Base-by-base conservation (phyloP, 2,113 vertebrate species). In the Chiloscyllium plagiosum region DNA sequence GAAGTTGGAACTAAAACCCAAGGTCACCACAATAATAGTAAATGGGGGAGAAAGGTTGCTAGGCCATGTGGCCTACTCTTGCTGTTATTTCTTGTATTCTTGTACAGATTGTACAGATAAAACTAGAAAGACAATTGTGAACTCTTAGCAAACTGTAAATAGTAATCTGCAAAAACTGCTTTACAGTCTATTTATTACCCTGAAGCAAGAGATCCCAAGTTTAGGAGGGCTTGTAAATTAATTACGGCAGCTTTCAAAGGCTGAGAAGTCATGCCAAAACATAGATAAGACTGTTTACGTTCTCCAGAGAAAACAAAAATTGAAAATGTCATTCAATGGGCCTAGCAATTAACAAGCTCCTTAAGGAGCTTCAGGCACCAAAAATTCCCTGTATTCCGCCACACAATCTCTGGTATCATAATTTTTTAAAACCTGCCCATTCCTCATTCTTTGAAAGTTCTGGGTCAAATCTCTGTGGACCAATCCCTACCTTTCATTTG, bases 401-500 rank as follows among this genome's bases (percentile, higher is more conserved):
- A 76, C 29, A 76, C 72, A 10, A 33, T 7, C 29, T 76, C 24
- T 33, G 3, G 72, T 26, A 33, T 26, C 72, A 76, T 33, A 10
- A 33, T n/a, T 76, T 47, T 33, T 76, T 1, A 76, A 76, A 33
- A 33, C 29, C 26, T 33, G 72, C 8, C 72, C 33, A 33, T 10
- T 2, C 7, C 29, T 12, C 8, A 8, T 76, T 24, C 24, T 72
- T 72, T 26, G 70, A 72, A 72, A 72, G 8, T 76, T 33, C 72
- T 76, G 47, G 42, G 22, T 20, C 87, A 76, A 37, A 17, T 76
- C 70, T 95, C 66, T 19, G 24, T 90, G 33, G 19, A 33, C 66
- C 78, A 24, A 92, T 20, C 96, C 96, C 68, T 97, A 99, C 99
- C 98, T 98, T 99, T 99, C 98, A 99, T 99, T 97, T 99, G 99